Evolutionary conservation across 2,113 vertebrate genomes (phyloP).

Genomic region (Heterotilapia buettikoferi): DNA sequence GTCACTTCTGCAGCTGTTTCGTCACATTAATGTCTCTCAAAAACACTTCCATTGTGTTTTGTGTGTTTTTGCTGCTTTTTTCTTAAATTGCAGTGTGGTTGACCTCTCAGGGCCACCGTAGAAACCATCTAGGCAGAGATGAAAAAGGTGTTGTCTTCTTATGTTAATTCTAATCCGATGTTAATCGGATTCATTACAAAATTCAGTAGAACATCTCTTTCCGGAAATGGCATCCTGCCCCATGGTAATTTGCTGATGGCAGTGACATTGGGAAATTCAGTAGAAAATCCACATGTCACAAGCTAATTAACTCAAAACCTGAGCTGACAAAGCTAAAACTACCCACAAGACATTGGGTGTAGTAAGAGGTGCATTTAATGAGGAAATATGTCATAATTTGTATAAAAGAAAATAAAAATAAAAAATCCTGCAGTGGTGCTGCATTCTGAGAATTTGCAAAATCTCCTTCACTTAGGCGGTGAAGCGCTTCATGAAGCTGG

Average conservation of each 20-base stretch:
- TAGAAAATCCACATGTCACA: not conserved
- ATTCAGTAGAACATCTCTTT: not conserved
- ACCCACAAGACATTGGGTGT: not conserved
- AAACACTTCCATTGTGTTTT: not conserved
- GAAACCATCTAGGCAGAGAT: not conserved
- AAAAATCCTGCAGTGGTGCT: not conserved
- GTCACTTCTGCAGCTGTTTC: not conserved
- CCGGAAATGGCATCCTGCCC: fast-evolving
- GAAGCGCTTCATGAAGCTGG: conserved; percentile 93
- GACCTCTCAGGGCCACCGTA: not conserved
- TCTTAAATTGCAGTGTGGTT: not conserved
- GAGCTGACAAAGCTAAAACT: not conserved
- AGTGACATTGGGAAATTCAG: not conserved
- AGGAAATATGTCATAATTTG: not conserved
- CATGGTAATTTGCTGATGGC: not conserved
- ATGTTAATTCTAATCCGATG: not conserved
- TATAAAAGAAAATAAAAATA: fast-evolving
- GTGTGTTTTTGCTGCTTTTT: not conserved
- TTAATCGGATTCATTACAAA: fast-evolving
- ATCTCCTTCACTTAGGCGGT: conserved; percentile 79
- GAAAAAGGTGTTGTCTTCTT: not conserved
- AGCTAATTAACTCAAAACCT: not conserved
- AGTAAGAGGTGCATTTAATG: not conserved
- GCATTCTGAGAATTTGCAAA: not conserved
- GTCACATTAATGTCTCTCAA: not conserved